These are phyloP conservation scores for Synodontis membranacea DNA, from an alignment of 2,113 vertebrate genomes.

Conservation along the genomic window DNA sequence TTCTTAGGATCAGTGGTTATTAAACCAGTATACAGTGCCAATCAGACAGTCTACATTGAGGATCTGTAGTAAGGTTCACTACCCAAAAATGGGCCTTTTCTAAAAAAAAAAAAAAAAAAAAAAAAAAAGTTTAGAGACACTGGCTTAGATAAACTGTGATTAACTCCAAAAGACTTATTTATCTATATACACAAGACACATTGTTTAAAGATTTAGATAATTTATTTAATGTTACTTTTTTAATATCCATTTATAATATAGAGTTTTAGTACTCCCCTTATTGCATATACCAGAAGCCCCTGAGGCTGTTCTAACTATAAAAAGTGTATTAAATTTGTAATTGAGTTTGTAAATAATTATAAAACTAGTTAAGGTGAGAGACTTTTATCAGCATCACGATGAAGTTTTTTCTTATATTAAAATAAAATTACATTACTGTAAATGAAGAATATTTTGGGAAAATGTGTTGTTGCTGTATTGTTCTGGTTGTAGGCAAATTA, in stretches of 20 bases:
- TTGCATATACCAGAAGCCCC: neutral
- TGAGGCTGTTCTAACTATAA: neutral
- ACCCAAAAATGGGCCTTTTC: no score
- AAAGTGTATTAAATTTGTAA: neutral
- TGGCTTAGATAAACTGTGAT: no score
- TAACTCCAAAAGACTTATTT: no score
- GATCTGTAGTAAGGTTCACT: no score
- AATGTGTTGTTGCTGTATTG: neutral
- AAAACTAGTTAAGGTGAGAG: neutral
- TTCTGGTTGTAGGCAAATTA: neutral
- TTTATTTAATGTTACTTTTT: neutral
- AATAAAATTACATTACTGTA: neutral
- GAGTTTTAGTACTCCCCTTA: neutral
- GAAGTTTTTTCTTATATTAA: neutral
- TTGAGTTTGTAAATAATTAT: neutral
- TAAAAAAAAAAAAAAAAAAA: no score
- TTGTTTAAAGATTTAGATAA: neutral
- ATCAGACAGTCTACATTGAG: no score
- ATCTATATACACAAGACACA: no score
- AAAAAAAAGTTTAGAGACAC: no score
- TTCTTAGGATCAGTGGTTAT: no score
- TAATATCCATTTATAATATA: neutral
- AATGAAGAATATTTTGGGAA: neutral
- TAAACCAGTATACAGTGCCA: no score
- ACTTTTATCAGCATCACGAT: neutral